Evolutionary conservation across 2,888 invertebrate genomes (phyloP).

Genomic region (Spicauda simplicius): DNA sequence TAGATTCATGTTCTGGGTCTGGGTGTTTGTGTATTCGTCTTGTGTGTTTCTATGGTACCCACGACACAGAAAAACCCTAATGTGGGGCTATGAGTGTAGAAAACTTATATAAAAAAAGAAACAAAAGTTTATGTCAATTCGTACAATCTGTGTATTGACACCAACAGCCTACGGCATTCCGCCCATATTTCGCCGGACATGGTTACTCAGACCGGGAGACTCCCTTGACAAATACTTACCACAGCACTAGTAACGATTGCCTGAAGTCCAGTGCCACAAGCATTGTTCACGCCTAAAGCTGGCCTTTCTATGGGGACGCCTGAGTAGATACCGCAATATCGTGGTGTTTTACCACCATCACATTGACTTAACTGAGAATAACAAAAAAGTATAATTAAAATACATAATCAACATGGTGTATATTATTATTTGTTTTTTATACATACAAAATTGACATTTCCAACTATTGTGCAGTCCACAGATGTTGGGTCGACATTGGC

Average conservation of each 20-base stretch:
- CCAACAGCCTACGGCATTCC: too few relatives aligned
- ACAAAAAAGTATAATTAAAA: background rate
- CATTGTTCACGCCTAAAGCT: constrained; percentile 94
- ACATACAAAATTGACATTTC: constrained; percentile 73
- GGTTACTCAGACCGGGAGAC: too few relatives aligned
- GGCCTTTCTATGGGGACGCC: constrained; percentile 94
- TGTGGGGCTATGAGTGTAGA: too few relatives aligned
- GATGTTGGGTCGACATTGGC: constrained; percentile 59
- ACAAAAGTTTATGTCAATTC: too few relatives aligned
- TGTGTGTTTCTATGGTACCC: too few relatives aligned
- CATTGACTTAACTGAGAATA: constrained; percentile 87
- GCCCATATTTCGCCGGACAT: too few relatives aligned
- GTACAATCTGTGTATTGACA: too few relatives aligned
- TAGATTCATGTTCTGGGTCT: too few relatives aligned
- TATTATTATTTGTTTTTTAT: background rate
- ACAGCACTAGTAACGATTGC: constrained; percentile 94
- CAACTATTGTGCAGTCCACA: constrained; percentile 68
- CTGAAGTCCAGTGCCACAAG: constrained; percentile 99
- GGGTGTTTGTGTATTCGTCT: too few relatives aligned
- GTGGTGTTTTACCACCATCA: constrained; percentile 94
- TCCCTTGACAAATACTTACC: constrained; percentile 86
- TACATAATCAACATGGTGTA: background rate
- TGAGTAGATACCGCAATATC: constrained; percentile 92
- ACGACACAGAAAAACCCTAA: too few relatives aligned
- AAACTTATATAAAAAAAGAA: too few relatives aligned